Evolutionary conservation across 2,888 invertebrate genomes (phyloP).

Genomic region (Rhopalosiphum nymphaeae): DNA sequence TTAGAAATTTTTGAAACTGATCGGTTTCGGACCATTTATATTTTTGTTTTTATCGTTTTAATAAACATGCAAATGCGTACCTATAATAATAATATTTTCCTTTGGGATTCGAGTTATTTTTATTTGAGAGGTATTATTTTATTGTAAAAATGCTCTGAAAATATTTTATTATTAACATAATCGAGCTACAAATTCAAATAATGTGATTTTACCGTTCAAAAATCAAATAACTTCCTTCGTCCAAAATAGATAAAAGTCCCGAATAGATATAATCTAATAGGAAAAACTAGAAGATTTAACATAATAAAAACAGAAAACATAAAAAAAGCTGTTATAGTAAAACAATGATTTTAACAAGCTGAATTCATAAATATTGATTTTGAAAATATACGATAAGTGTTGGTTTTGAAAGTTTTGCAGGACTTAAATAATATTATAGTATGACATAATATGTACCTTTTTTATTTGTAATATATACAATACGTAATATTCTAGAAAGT

Average conservation of each 20-base stretch:
- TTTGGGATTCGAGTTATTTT: background rate
- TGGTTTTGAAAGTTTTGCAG: background rate
- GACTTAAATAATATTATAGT: background rate
- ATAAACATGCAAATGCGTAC: background rate
- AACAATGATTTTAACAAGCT: background rate
- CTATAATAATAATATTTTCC: background rate
- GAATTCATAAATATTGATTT: background rate
- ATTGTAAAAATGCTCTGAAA: background rate
- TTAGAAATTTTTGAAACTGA: background rate
- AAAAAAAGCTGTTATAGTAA: background rate
- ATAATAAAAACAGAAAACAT: background rate
- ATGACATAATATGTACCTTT: background rate
- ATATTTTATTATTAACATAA: background rate
- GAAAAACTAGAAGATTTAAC: background rate
- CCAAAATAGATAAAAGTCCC: background rate
- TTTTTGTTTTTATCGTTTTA: background rate
- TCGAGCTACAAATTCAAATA: background rate
- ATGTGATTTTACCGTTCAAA: background rate
- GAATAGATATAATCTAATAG: background rate
- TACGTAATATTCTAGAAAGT: background rate
- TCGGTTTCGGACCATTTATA: background rate
- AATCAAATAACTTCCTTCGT: background rate
- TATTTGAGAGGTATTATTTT: background rate
- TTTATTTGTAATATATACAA: background rate
- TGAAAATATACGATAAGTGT: background rate